Conservation (phyloP, 1,140 invertebrate species). For the Ceratosolen fusciceps region DNA sequence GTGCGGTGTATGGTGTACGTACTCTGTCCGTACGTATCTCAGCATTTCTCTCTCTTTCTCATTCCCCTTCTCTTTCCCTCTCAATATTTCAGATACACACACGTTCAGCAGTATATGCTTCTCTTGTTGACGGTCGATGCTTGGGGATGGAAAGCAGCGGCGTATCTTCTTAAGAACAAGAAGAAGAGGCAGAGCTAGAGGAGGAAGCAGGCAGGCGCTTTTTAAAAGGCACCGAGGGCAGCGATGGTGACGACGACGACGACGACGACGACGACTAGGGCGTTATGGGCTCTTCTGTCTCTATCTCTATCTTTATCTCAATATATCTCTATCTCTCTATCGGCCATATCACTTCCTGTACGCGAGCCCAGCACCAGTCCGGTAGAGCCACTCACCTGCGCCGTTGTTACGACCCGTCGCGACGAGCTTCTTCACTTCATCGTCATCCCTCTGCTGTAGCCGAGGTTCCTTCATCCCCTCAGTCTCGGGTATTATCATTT, state of each 20-base stretch:
- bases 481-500: background rate
- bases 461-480: slow-evolving; percentile 41
- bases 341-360: slow-evolving; percentile 63
- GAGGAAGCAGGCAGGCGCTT: slow-evolving; percentile 5
- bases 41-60: background rate
- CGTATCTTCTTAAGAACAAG: background rate
- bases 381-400: slow-evolving; percentile 68
- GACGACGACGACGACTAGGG: background rate
- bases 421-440: slow-evolving; percentile 53
- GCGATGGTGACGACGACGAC: background rate
- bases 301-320: slow-evolving; percentile 9
- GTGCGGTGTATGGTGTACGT: background rate
- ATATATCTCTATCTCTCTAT: too few species aligned
- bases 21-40: background rate
- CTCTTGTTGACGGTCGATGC: slow-evolving; percentile 19
- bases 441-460: slow-evolving; percentile 39
- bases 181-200: slow-evolving; percentile 29
- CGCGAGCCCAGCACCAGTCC: slow-evolving; percentile 59
- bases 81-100: background rate
- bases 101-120: background rate
- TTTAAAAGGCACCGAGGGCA: slow-evolving; percentile 20
- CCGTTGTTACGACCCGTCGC: slow-evolving; percentile 57
- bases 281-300: background rate
- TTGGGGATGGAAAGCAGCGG: slow-evolving; percentile 6
- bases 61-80: background rate